Base-by-base conservation (phyloP, 2,888 invertebrate genomes). In the Polymixis flavicincta region DNA sequence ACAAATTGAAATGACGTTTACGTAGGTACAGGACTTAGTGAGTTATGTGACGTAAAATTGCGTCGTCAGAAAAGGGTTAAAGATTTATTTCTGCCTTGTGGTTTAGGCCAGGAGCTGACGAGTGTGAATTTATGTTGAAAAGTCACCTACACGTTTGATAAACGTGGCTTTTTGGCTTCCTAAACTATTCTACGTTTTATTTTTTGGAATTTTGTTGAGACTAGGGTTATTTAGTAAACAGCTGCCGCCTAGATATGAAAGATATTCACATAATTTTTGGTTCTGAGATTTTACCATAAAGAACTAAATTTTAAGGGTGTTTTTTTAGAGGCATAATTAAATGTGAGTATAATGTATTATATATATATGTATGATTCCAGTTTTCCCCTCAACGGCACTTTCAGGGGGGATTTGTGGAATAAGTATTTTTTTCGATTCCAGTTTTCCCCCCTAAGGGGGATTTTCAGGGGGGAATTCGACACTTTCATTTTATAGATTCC, bases 1-100 rank as follows among this genome's bases (percentile, higher is more conserved):
- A 68, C 84, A 78, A 83, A 83, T 86, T 83, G 82, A 86, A 83
- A 83, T 83, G 84, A 83, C 86, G 83, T 83, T 85, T 86, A 78
- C 71, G 84, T 70, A 79, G 78, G 78, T 83, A 65, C 50, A 59
- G 48, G 67, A 68, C 77, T 66, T 71, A 85, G 63, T 83, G 86
- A 86, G 63, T 86, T 83, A 83, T 83, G 84, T 78, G 84, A 83
- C 82, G 80, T 73, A 78, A 85, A 83, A 86, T 83, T 83, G 82
- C 70, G 86, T 59, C 72, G 86, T 85, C 84, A 83, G 82, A 66
- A 64, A 86, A 83, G 86, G 84, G 86, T 85, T 78, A 73, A 86
- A 68, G 86, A 83, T 86, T 83, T 83, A 83, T 85, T 83, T 73
- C 60, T 70, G 69, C 72, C 13, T 71, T 68, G 79, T 70, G 69